These are phyloP conservation scores for Enteromius unitaeniatus DNA, from an alignment of 2,797 vertebrate species.

Conservation along the genomic window DNA sequence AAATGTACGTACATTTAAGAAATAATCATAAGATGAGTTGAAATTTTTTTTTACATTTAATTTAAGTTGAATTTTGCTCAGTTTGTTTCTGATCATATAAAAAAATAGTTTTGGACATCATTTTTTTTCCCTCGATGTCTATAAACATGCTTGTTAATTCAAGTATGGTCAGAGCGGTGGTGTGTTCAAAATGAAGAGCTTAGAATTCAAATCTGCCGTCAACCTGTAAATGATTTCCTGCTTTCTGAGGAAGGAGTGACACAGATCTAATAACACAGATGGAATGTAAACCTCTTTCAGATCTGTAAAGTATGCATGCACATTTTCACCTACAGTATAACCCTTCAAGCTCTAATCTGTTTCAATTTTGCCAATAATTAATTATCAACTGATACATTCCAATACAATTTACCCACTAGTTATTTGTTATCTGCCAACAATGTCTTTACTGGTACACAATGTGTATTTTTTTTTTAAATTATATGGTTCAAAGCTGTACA, in stretches of 20 bases:
- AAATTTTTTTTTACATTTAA: background rate
- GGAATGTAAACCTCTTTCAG: background rate
- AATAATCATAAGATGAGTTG: background rate
- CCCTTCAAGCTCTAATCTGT: background rate
- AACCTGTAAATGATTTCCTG: background rate
- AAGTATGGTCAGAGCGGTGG: too few species aligned
- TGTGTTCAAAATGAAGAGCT: background rate
- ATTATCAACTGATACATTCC: background rate
- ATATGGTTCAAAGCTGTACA: background rate
- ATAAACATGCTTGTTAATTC: background rate
- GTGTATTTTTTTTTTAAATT: background rate
- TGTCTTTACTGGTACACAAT: background rate
- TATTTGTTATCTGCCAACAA: slow-evolving; percentile 23
- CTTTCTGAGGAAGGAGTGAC: background rate
- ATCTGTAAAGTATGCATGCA: background rate
- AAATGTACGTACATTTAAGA: background rate
- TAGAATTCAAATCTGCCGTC: background rate
- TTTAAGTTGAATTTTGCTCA: background rate
- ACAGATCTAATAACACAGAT: background rate
- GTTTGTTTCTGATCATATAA: background rate
- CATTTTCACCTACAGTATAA: background rate
- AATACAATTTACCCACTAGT: slow-evolving; percentile 4
- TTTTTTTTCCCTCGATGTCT: background rate
- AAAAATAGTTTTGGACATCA: background rate
- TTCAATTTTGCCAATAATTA: background rate